Percentiles rank a stretch among this genome's conserved stretches.
These are phyloP conservation scores for Formica selysi DNA, from an alignment of 1,140 invertebrate species.

Conservation along the genomic window DNA sequence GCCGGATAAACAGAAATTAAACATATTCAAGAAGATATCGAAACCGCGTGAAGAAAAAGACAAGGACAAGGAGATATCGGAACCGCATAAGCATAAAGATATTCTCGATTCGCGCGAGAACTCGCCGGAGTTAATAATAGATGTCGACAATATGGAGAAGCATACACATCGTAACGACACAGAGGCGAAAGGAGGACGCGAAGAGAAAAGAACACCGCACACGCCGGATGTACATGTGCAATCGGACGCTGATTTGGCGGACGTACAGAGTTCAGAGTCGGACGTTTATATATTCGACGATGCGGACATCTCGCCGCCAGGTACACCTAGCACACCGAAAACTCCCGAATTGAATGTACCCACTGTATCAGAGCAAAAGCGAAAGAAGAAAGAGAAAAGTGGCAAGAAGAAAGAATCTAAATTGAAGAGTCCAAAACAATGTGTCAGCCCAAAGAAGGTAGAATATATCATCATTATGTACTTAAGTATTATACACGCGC, in stretches of 20 bases:
- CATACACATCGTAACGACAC: constrained; percentile 71
- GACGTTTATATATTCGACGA: constrained; percentile 85
- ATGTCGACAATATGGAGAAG: constrained; percentile 80
- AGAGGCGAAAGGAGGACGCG: constrained; percentile 71
- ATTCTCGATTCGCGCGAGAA: constrained; percentile 80
- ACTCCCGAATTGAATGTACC: constrained; percentile 87
- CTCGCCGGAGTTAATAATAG: constrained; percentile 85
- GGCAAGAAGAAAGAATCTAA: constrained; percentile 89
- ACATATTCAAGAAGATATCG: constrained; percentile 95
- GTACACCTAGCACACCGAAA: constrained; percentile 86
- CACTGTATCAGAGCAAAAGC: constrained; percentile 80
- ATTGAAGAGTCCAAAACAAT: constrained; percentile 80
- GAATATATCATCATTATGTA: neutral
- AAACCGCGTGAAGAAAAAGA: constrained; percentile 89
- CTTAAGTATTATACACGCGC: no score
- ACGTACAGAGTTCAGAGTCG: constrained; percentile 78
- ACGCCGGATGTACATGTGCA: constrained; percentile 84
- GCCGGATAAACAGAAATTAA: constrained; percentile 93
- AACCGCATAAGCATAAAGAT: constrained; percentile 86
- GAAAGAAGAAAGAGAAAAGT: constrained; percentile 89
- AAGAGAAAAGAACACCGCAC: constrained; percentile 81
- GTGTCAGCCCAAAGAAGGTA: constrained; percentile 82
- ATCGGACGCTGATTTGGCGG: constrained; percentile 74
- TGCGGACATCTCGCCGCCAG: constrained; percentile 87
- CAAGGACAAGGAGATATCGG: constrained; percentile 87